These are phyloP conservation scores for Empidonax traillii DNA, from an alignment of 2,113 vertebrate genomes.

Conservation along the genomic window DNA sequence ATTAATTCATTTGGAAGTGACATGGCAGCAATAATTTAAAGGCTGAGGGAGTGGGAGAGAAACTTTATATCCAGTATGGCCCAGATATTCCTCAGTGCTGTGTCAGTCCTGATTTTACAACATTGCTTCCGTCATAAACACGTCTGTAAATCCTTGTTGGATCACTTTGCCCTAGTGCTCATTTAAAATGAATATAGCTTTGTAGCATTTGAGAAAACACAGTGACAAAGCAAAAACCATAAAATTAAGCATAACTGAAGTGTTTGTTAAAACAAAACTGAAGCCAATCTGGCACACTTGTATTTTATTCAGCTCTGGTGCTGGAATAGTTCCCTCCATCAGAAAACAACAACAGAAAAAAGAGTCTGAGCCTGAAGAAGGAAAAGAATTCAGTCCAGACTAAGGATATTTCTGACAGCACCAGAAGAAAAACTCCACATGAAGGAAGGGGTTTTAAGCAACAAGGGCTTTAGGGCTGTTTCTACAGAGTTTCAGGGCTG, in stretches of 20 bases:
- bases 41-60: not conserved
- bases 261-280: conserved; percentile 33
- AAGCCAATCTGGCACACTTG: not conserved
- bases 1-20: not conserved
- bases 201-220: not conserved
- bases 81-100: not conserved
- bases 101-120: not conserved
- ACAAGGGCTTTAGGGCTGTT: not conserved
- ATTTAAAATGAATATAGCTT: not conserved
- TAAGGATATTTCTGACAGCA: not conserved
- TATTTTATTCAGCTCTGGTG: not conserved
- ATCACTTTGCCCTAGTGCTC: not conserved
- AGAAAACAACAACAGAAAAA: not conserved
- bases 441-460: not conserved
- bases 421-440: not conserved
- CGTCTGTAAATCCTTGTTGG: not conserved
- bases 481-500: not conserved
- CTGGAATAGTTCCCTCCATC: not conserved
- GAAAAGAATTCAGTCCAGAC: not conserved
- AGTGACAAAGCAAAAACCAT: conserved; percentile 37
- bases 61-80: not conserved
- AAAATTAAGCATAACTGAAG: conserved; percentile 20
- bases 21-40: not conserved
- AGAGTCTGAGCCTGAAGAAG: not conserved
- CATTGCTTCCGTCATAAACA: not conserved